phyloP scores from a whole-genome alignment of 2,797 vertebrate genomes.

The Triplophysa bombifrons region DNA sequence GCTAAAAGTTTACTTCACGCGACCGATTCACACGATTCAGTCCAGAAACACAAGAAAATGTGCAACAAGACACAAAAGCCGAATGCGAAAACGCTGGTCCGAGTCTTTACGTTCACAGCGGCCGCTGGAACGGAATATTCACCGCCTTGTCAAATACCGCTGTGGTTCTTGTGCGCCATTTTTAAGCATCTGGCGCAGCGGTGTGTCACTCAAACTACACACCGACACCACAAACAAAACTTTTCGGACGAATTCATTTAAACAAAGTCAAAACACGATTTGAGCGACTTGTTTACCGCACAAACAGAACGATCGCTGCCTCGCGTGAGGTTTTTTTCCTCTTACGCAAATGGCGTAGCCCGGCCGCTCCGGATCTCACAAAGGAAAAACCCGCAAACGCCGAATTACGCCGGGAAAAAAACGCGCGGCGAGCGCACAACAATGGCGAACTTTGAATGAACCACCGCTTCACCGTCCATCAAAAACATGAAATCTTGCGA shows the following conservation, averaged over 20 bases:
- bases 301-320: constrained; percentile 22
- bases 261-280: neutral
- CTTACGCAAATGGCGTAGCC: constrained; percentile 71
- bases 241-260: neutral
- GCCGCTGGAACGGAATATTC: neutral
- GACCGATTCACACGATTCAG: neutral
- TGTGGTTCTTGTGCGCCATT: constrained; percentile 49
- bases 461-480: neutral
- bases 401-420: constrained; percentile 50
- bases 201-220: neutral
- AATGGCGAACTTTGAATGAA: constrained; percentile 50
- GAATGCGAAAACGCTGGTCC: neutral
- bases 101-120: neutral
- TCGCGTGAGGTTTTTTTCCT: constrained; percentile 62
- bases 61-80: neutral
- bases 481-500: neutral
- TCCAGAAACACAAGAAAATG: neutral
- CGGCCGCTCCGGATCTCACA: constrained; percentile 72
- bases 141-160: constrained; percentile 26
- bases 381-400: constrained; percentile 76
- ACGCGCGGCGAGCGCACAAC: constrained; percentile 51
- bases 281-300: neutral
- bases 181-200: constrained; percentile 51
- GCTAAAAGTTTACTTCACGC: neutral
- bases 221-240: neutral